Conservation (phyloP, 2,113 vertebrate species). For the Pseudorhombus dupliciocellatus region DNA sequence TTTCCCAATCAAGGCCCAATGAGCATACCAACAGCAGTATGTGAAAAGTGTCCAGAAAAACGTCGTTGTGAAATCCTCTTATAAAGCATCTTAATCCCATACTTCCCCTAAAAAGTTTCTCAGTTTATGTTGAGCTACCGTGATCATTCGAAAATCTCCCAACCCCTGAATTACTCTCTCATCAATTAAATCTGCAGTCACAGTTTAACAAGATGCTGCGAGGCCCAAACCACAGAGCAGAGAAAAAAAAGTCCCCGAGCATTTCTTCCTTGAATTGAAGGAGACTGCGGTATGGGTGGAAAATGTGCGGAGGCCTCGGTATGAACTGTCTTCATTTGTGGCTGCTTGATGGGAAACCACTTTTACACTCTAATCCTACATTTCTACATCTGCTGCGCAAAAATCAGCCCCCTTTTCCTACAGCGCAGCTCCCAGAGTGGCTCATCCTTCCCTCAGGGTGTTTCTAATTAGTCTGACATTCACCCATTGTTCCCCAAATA, state of each 20-base stretch:
- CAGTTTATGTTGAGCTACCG: conserved; percentile 32
- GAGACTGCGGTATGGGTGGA: conserved; percentile 63
- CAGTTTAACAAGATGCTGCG: conserved; percentile 60
- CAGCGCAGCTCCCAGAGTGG: conserved; percentile 18
- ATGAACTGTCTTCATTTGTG: conserved; percentile 69
- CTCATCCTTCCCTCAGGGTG: conserved; percentile 38
- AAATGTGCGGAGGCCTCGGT: conserved; percentile 63
- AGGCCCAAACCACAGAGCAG: conserved; percentile 59
- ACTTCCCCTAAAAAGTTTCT: conserved; percentile 23
- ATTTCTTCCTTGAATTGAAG: conserved; percentile 50
- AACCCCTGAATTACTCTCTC: conserved; percentile 51
- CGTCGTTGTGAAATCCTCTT: conserved; percentile 48
- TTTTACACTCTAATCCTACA: conserved; percentile 62
- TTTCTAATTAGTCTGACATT: conserved; percentile 64
- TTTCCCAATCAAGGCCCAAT: conserved; percentile 49
- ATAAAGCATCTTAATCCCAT: conserved; percentile 50
- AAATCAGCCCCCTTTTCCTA: conserved; percentile 38
- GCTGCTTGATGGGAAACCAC: conserved; percentile 54
- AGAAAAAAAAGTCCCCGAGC: conserved; percentile 55
- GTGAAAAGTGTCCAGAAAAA: conserved; percentile 54
- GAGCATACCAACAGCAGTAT: conserved; percentile 20
- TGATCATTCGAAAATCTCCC: conserved; percentile 42
- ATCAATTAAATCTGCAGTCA: conserved; percentile 66
- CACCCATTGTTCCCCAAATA: conserved; percentile 50
- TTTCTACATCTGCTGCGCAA: conserved; percentile 46